Percentiles rank a stretch among this genome's conserved stretches.
These are phyloP conservation scores for Lycophotia porphyrea DNA, from an alignment of 2,888 invertebrate genomes.

Conservation along the genomic window DNA sequence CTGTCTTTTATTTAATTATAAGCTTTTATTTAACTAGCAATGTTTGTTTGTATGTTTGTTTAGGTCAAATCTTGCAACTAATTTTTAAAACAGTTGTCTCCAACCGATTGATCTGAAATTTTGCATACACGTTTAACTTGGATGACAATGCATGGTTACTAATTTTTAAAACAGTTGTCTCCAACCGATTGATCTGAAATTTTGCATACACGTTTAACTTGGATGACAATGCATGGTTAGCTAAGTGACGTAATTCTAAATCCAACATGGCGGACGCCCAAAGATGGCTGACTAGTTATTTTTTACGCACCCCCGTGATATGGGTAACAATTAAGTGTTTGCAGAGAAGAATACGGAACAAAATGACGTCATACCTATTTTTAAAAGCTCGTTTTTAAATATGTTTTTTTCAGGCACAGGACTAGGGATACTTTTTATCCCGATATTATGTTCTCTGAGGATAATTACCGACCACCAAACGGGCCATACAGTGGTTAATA, in stretches of 20 bases:
- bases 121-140: not conserved
- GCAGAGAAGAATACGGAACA: no score
- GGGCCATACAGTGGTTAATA: not conserved
- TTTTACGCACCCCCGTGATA: no score
- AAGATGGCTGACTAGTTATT: not conserved
- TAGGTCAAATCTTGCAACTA: not conserved
- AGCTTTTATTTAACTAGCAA: not conserved
- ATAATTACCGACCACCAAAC: not conserved
- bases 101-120: not conserved
- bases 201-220: not conserved
- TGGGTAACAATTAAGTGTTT: no score
- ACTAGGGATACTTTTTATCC: not conserved
- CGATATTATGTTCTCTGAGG: not conserved
- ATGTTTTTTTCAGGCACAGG: no score
- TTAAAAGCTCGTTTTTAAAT: no score
- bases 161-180: not conserved
- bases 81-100: not conserved
- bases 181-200: not conserved
- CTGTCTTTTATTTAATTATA: constrained; percentile 15
- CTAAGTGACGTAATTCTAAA: not conserved
- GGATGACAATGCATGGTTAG: not conserved
- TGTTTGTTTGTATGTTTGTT: not conserved
- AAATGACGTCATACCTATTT: no score
- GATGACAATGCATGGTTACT: not conserved
- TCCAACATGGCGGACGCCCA: not conserved